Evolutionary conservation across 2,888 invertebrate genomes (phyloP).

Genomic region (Argyresthia goedartella): DNA sequence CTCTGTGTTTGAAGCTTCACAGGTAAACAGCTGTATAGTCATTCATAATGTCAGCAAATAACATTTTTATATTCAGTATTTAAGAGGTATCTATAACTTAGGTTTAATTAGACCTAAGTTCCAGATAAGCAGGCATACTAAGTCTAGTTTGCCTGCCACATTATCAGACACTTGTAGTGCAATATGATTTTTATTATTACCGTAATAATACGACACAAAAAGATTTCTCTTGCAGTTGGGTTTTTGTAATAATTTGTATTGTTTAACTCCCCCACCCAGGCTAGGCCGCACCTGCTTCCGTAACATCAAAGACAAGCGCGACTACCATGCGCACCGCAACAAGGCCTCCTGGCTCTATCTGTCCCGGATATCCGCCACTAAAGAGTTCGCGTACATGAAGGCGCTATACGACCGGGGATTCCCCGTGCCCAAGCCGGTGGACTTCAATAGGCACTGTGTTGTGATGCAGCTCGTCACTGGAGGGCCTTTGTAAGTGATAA

Average conservation of each 20-base stretch:
- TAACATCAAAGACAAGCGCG: constrained; percentile 94
- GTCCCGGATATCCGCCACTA: constrained; percentile 95
- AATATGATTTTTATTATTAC: no score
- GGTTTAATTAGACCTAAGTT: no score
- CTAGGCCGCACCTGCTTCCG: constrained; percentile 97
- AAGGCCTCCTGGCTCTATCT: constrained; percentile 96
- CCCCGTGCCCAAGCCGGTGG: constrained; percentile 95
- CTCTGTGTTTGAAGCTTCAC: constrained; percentile 92
- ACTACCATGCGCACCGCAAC: constrained; percentile 94
- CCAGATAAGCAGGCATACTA: no score
- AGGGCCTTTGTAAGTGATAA: constrained; percentile 77
- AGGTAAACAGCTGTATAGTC: constrained; percentile 48
- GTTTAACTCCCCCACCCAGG: no score
- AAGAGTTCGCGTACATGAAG: constrained; percentile 98
- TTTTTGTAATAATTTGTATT: no score
- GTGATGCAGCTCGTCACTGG: constrained; percentile 94
- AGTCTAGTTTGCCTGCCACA: no score
- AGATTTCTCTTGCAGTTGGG: no score
- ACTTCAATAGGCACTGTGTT: constrained; percentile 95
- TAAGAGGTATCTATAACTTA: no score
- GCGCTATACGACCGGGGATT: constrained; percentile 91
- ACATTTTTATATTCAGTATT: no score
- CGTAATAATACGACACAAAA: no score
- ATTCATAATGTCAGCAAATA: neutral
- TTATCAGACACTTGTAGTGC: no score